These are phyloP conservation scores for Carassius auratus DNA, from an alignment of 2,113 vertebrate species.

Conservation along the genomic window DNA sequence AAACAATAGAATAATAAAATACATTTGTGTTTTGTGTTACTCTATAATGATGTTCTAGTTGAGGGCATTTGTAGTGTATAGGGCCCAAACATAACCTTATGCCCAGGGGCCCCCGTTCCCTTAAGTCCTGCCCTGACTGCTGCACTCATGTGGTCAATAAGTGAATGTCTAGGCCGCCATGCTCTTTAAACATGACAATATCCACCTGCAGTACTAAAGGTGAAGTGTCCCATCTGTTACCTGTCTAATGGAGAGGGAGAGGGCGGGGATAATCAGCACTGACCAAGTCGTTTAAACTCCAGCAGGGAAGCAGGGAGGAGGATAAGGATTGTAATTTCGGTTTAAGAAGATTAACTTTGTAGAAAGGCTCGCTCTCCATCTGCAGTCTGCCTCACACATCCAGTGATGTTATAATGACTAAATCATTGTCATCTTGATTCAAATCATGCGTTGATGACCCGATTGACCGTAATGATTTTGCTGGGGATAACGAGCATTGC, in stretches of 20 bases:
- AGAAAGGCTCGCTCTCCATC: constrained; percentile 25
- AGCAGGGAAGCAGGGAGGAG: constrained; percentile 34
- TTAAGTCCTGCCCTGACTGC: too few species aligned
- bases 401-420: background rate
- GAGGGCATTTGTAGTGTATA: too few species aligned
- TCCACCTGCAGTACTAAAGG: background rate
- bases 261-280: constrained; percentile 23
- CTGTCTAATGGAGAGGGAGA: background rate
- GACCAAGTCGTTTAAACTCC: background rate
- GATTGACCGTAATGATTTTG: background rate
- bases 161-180: background rate
- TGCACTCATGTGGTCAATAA: background rate
- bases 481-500: background rate
- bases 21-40: too few species aligned
- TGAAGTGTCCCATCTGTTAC: constrained; percentile 13
- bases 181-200: background rate
- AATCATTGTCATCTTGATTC: constrained; percentile 17
- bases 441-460: background rate
- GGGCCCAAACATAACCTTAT: too few species aligned
- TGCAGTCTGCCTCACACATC: background rate
- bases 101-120: too few species aligned
- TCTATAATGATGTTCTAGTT: too few species aligned
- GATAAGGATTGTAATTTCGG: constrained; percentile 66
- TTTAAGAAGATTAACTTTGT: constrained; percentile 75
- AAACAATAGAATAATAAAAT: too few species aligned